Conservation (phyloP, 2,113 vertebrate genomes). For the Coryphaenoides rupestris region DNA sequence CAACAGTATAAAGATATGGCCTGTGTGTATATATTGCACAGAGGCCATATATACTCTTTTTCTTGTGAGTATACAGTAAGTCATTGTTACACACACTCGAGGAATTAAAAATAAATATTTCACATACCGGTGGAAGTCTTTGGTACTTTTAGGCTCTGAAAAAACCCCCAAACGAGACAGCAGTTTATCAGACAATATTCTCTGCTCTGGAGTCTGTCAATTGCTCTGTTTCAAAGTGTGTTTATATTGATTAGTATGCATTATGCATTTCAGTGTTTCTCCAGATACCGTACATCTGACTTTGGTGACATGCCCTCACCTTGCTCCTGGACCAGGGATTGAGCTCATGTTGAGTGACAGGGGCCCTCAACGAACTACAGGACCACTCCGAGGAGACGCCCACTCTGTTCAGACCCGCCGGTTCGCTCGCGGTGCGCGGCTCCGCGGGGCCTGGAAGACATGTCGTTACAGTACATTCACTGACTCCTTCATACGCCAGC, state of each 20-base stretch:
- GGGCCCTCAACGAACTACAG: conserved; percentile 47
- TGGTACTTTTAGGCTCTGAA: conserved; percentile 62
- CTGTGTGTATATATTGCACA: no score
- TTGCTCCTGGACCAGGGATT: conserved; percentile 65
- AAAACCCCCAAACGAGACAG: conserved; percentile 11
- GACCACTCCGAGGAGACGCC: conserved; percentile 78
- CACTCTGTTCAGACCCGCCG: conserved; percentile 30
- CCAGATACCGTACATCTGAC: neutral
- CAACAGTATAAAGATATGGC: no score
- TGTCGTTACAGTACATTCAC: neutral
- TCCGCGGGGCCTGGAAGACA: conserved; percentile 40
- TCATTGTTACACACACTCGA: neutral
- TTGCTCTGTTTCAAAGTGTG: neutral
- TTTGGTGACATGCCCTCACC: conserved; percentile 53
- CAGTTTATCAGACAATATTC: neutral
- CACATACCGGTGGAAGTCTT: conserved; percentile 58
- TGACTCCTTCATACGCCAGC: neutral
- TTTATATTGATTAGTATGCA: neutral
- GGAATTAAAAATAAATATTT: neutral
- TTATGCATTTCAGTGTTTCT: no score
- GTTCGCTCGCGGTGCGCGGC: neutral
- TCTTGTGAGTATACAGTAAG: neutral
- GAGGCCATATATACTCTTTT: no score
- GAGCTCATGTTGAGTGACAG: conserved; percentile 2
- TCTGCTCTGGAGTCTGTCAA: neutral